Evolutionary conservation across 2,888 invertebrate species (phyloP), one percentile per base, ranked within the genome.

Genomic region (Scaeva pyrastri): DNA sequence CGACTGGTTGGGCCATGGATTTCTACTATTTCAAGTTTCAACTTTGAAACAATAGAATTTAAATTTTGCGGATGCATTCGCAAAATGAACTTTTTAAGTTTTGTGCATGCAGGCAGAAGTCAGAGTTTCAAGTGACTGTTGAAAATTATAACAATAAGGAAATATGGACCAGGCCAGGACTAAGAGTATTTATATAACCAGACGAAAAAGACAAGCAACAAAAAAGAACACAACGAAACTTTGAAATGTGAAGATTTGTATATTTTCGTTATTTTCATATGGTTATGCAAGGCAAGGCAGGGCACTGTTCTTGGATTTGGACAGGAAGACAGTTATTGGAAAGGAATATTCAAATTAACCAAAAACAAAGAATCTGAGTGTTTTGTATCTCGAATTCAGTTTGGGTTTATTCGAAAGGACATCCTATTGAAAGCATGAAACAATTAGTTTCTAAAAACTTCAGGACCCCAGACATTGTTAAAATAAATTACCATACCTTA

Each of bases 31-130:
- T 73, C 76, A 76, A 72, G 52, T 62, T 55, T 79, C 76, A 76
- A 72, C 60, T 62, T 55, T 70, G 50, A 79, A 70, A 83, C 83
- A 83, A 83, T 74, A 56, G 83, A 70, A 48, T 70, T 45, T 70
- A 74, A 70, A 83, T 74, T 19, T 78, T 78, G 70, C 74, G 70
- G 31, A 31, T 31, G 76, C 55, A 52, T 70, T 80, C 70, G 36
- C 11, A 43, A 68, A 68, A 60, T 66, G 64, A 71, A 81, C 50
- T 68, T 79, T 73, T 70, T 21, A 14, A 31, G 50, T 41, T 62
- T 14, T 60, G 16, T 55, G 71, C 36, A 55, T 70, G 8, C 19
- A 50, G 21, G 66, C 36, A 68, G 36, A 21, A 21, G 39, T 21
- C 39, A 50, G 19, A 36, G 31, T 39, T 39, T 43, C 48, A 23